phyloP scores from a whole-genome alignment of 2,888 invertebrate genomes.

The Synergus gifuensis region DNA sequence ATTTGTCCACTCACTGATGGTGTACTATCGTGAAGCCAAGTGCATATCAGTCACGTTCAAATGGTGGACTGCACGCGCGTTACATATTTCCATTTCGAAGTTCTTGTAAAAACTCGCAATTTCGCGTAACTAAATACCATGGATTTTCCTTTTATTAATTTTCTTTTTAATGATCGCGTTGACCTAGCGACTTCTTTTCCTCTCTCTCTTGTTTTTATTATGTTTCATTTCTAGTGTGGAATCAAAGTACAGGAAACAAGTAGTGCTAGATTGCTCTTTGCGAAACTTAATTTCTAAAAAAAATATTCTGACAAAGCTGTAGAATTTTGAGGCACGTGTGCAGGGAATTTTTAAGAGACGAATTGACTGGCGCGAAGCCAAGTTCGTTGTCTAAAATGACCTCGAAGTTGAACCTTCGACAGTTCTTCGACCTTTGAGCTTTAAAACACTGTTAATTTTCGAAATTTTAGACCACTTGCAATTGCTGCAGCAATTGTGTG shows the following conservation, averaged over 20 bases:
- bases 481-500: not conserved
- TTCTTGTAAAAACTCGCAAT: constrained; percentile 4
- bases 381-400: constrained; percentile 51
- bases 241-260: not conserved
- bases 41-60: constrained; percentile 15
- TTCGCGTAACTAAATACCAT: not conserved
- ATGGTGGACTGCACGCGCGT: not conserved
- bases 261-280: not conserved
- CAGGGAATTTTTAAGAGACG: constrained; percentile 51
- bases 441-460: not conserved
- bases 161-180: constrained; percentile 31
- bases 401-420: constrained; percentile 45
- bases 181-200: not conserved
- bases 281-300: not conserved
- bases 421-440: constrained; percentile 49
- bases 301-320: constrained; percentile 1
- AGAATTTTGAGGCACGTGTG: constrained; percentile 50
- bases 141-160: not conserved
- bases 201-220: not conserved
- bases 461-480: not conserved
- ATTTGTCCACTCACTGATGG: constrained; percentile 13
- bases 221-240: constrained; percentile 5
- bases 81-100: not conserved
- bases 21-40: not conserved
- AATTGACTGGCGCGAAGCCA: constrained; percentile 52